Evolutionary conservation across 2,113 vertebrate species (phyloP).

Genomic region (Bothrops jararaca): DNA sequence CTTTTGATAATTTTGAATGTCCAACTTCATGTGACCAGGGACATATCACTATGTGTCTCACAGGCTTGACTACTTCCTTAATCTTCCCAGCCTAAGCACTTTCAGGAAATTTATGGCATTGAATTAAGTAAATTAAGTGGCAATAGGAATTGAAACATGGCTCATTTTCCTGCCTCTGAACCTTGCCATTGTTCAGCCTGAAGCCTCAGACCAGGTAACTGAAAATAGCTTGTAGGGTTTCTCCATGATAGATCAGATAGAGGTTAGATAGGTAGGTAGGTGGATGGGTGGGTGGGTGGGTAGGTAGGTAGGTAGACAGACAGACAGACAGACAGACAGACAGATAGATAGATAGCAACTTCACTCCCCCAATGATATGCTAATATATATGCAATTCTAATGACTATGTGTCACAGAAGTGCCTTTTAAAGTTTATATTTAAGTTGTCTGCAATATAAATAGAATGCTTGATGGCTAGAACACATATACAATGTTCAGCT

Average conservation of each 20-base stretch:
- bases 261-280: too few species aligned
- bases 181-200: not conserved
- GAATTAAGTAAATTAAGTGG: not conserved
- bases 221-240: not conserved
- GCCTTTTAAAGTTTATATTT: not conserved
- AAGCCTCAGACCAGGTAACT: not conserved
- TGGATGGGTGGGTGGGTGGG: too few species aligned
- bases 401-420: not conserved
- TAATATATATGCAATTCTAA: not conserved
- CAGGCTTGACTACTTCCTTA: not conserved
- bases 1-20: not conserved
- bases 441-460: not conserved
- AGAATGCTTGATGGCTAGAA: not conserved
- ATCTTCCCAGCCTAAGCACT: not conserved
- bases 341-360: too few species aligned
- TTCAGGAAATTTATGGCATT: not conserved
- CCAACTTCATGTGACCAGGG: not conserved
- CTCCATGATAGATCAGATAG: not conserved
- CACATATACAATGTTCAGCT: not conserved
- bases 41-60: not conserved
- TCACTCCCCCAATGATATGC: not conserved
- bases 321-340: too few species aligned
- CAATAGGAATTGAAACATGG: not conserved
- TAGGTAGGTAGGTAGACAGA: too few species aligned
- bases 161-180: not conserved